Conservation (phyloP, 2,797 vertebrate genomes). For the Glyptemys insculpta region DNA sequence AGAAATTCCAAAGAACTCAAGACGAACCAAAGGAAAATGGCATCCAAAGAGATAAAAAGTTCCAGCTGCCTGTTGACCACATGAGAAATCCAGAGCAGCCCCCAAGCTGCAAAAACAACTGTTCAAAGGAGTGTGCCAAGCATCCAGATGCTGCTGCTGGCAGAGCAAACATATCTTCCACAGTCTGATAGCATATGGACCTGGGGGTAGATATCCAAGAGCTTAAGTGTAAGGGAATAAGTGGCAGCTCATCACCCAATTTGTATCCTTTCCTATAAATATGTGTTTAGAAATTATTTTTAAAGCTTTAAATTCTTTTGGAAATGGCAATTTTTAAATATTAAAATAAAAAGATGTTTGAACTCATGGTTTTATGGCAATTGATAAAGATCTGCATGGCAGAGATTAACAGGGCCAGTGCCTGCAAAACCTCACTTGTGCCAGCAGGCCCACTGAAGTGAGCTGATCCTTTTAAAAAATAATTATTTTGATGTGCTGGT, state of each 20-base stretch:
- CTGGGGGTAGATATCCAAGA: conserved; percentile 46
- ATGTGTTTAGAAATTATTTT: background rate
- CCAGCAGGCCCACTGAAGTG: background rate
- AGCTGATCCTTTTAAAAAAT: background rate
- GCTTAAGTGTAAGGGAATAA: background rate
- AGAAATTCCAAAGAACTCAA: conserved; percentile 59
- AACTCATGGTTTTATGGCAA: background rate
- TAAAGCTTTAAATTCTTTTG: fast-evolving
- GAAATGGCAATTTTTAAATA: background rate
- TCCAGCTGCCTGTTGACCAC: conserved; percentile 31
- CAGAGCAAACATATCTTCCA: conserved; percentile 24
- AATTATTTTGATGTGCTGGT: background rate
- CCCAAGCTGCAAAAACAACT: background rate
- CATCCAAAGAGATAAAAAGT: conserved; percentile 37
- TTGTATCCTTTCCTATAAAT: background rate
- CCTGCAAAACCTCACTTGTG: background rate
- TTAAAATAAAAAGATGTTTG: background rate
- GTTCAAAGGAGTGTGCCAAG: conserved; percentile 46
- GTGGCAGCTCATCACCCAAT: background rate
- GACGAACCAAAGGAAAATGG: conserved; percentile 56
- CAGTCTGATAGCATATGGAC: conserved; percentile 29
- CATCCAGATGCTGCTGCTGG: conserved; percentile 60
- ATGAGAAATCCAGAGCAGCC: conserved; percentile 46
- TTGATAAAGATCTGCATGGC: background rate
- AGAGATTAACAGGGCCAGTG: background rate